phyloP scores from a whole-genome alignment of 1,140 invertebrate species.

The Musca vetustissima region DNA sequence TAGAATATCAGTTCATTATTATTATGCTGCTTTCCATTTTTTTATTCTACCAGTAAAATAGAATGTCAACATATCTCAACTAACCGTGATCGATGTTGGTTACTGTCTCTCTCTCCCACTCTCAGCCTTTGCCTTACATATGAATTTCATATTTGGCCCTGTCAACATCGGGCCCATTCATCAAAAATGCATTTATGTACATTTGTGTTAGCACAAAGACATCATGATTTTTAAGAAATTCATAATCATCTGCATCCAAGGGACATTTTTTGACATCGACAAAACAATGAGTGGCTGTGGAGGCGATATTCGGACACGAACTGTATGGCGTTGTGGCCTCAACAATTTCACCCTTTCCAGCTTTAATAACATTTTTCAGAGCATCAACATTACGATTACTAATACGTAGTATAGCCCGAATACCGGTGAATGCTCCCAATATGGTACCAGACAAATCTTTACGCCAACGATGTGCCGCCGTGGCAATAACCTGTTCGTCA shows the following conservation, averaged over 20 bases:
- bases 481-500: constrained; percentile 59
- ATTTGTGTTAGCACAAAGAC: constrained; percentile 44
- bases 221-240: constrained; percentile 31
- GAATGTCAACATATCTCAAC: constrained; percentile 1
- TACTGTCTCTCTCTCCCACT: background rate
- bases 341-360: constrained; percentile 70
- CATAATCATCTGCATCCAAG: constrained; percentile 31
- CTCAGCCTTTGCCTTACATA: constrained; percentile 15
- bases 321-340: constrained; percentile 52
- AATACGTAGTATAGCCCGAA: constrained; percentile 72
- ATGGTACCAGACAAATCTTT: constrained; percentile 39
- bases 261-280: constrained; percentile 46
- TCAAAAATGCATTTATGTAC: constrained; percentile 48
- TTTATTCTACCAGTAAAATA: constrained; percentile 8
- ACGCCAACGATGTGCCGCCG: constrained; percentile 69
- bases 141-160: constrained; percentile 25
- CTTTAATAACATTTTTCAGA: constrained; percentile 69
- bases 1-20: constrained; percentile 2
- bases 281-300: constrained; percentile 45
- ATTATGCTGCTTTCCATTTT: background rate
- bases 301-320: constrained; percentile 15
- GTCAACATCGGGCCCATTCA: constrained; percentile 43
- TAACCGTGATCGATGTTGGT: background rate
- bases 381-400: constrained; percentile 63
- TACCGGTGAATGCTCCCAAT: constrained; percentile 63